Evolutionary conservation across 2,888 invertebrate genomes (phyloP), one percentile per base, ranked within the genome.

Genomic region (Heliconius cydno): DNA sequence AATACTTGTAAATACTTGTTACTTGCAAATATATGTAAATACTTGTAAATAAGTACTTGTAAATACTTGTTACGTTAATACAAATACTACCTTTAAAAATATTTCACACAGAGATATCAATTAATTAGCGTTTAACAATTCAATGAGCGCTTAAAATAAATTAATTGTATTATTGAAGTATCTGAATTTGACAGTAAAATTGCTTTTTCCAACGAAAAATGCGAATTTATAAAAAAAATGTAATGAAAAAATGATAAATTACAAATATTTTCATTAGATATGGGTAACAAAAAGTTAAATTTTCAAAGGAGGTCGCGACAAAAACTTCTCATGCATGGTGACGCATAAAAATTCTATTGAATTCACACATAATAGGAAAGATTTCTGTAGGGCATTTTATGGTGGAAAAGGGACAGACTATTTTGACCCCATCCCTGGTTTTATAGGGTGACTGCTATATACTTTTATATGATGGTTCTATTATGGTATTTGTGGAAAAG

Each of bases 281-380:
- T 71, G 25, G 13, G 25, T 19, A 46, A 71, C 25, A 71, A 71
- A 71, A 46, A 9, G 19, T 34, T 34, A 34, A 72, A n/a, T 34
- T 57, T n/a, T 22, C n/a, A 72, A 57, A 30, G 30, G 34, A 63
- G 38, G 25, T 15, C 46, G n/a, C 38, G 41, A 63, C 41, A 28
- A 77, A 65, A 52, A 34, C 25, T 78, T 78, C 52, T 63, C 66
- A 66, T 65, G 66, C 19, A 13, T 19, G 19, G 34, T 19, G 65
- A 0, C n/a, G 22, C 68, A 79, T 82, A 80, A 80, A 81, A 80
- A 79, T 77, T 80, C 77, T 77, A 80, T 80, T 77, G 79, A 77
- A 79, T 77, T 71, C 67, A 28, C 79, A 80, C 66, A 82, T 79
- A 81, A 79, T 79, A 76, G 79, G 63, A 66, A 79, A 65, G 65